These are phyloP conservation scores for Dascillus cervinus DNA, from an alignment of 2,888 invertebrate genomes.

Conservation along the genomic window DNA sequence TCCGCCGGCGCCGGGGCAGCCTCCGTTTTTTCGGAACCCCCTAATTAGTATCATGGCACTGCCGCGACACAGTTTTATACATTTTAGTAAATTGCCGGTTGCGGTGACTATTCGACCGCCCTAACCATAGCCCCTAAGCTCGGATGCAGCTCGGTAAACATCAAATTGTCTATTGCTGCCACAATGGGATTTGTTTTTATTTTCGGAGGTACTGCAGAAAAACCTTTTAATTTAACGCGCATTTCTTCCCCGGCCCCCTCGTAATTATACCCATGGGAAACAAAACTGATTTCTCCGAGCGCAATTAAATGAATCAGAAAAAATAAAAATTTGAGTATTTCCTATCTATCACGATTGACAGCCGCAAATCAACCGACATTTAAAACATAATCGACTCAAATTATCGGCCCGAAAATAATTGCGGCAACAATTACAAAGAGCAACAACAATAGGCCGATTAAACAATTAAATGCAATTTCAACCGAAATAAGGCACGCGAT, in stretches of 20 bases:
- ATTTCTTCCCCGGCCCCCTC: too few species aligned
- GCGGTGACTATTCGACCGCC: conserved; percentile 41
- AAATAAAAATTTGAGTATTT: conserved; percentile 20
- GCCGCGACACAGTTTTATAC: conserved; percentile 28
- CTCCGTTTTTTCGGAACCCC: conserved; percentile 20
- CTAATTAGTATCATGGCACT: conserved; percentile 21
- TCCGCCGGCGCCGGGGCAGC: conserved; percentile 20
- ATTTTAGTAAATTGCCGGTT: conserved; percentile 43
- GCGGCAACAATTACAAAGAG: conserved; percentile 21
- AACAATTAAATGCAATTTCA: conserved; percentile 40
- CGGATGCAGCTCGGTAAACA: conserved; percentile 6
- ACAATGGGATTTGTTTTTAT: too few species aligned
- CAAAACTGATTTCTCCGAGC: too few species aligned
- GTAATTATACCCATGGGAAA: too few species aligned
- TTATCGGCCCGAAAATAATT: conserved; percentile 27
- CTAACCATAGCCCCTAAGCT: conserved; percentile 37
- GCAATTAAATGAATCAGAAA: conserved; percentile 11
- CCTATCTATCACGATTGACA: conserved; percentile 40
- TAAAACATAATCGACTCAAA: conserved; percentile 31
- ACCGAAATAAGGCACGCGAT: conserved; percentile 35
- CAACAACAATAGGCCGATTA: conserved; percentile 36
- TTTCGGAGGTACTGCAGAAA: too few species aligned
- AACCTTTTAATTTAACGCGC: too few species aligned
- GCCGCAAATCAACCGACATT: conserved; percentile 34
- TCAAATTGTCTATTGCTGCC: too few species aligned